Percentiles rank a stretch among this genome's conserved stretches.
Evolutionary conservation across 2,888 invertebrate species (phyloP).

Genomic region (Omphaloscelis lunosa): DNA sequence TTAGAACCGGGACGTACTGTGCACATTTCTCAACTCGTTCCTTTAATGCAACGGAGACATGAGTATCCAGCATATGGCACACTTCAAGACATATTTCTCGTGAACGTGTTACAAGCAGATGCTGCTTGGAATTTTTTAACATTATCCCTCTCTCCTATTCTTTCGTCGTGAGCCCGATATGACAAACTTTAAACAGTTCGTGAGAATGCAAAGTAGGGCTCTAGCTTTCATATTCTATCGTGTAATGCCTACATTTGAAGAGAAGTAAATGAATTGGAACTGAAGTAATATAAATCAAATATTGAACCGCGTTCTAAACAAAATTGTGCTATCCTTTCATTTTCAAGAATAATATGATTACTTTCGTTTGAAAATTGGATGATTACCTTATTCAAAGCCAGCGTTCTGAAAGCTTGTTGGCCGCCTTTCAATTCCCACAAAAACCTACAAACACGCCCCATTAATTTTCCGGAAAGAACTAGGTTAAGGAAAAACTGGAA

Average conservation of each 20-base stretch:
- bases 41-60: constrained; percentile 54
- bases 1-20: constrained; percentile 17
- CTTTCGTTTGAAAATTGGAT: constrained; percentile 56
- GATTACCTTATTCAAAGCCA: constrained; percentile 61
- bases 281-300: constrained; percentile 43
- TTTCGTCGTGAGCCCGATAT: constrained; percentile 42
- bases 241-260: constrained; percentile 28
- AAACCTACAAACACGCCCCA: constrained; percentile 64
- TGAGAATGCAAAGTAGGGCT: constrained; percentile 68
- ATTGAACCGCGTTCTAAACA: constrained; percentile 26
- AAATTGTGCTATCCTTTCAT: constrained; percentile 49
- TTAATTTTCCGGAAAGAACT: constrained; percentile 60
- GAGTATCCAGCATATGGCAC: constrained; percentile 60
- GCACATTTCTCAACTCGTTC: constrained; percentile 55
- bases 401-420: constrained; percentile 54
- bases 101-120: constrained; percentile 60
- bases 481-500: constrained; percentile 59
- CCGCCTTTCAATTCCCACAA: constrained; percentile 61
- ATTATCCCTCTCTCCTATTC: constrained; percentile 49
- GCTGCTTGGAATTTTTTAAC: constrained; percentile 62
- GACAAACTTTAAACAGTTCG: constrained; percentile 67
- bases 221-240: constrained; percentile 62
- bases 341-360: constrained; percentile 51
- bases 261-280: constrained; percentile 13
- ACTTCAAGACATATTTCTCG: constrained; percentile 60